Base-by-base conservation (phyloP, 2,888 invertebrate genomes). In the Meta bourneti region DNA sequence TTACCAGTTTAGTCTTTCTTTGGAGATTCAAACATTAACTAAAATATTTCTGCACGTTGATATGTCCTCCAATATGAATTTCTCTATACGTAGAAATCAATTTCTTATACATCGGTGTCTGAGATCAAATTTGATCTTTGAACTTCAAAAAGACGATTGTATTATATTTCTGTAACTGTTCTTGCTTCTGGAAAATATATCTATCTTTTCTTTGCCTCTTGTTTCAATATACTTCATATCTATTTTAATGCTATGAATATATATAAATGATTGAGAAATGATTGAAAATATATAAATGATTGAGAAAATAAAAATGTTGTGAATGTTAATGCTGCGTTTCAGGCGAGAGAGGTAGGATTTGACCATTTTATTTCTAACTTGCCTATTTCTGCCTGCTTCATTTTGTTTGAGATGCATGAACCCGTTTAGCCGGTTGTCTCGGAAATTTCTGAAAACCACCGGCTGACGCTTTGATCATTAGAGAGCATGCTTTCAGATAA, bases 341-440 rank as follows among this genome's bases (percentile, higher is more conserved):
- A 83, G 83, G 83, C 83, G 20, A 83, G 72, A 83, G 74, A 83
- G 83, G 83, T 83, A 83, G 83, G 83, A 83, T 49, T n/a, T 71
- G 19, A 48, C 19, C 71, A 71, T 82, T 74, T 74, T 54, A 52
- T 83, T 16, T 13, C 51, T 54, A 72, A 71, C 19, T 74, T 52
- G 74, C 83, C 48, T 71, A 74, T 74, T 54, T 74, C 83, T 83
- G 72, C 83, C 69, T 83, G 72, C 54, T 74, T 74, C 49, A 74
- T 34, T 34, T 51, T 48, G 20, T 54, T 74, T 74, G 72, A 51
- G 51, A 51, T 49, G 74, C 48, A 72, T 82, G 61, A 61, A 61
- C 11, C 11, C 61, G 61, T 16, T 61, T 16, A 9, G 61, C 13
- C 61, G 61, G 61, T 16, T 16, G 6, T 61, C 61, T 6, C 61